Evolutionary conservation across 2,113 vertebrate species (phyloP), one percentile per base, ranked within the genome.

Genomic region (Cheirogaleus medius): DNA sequence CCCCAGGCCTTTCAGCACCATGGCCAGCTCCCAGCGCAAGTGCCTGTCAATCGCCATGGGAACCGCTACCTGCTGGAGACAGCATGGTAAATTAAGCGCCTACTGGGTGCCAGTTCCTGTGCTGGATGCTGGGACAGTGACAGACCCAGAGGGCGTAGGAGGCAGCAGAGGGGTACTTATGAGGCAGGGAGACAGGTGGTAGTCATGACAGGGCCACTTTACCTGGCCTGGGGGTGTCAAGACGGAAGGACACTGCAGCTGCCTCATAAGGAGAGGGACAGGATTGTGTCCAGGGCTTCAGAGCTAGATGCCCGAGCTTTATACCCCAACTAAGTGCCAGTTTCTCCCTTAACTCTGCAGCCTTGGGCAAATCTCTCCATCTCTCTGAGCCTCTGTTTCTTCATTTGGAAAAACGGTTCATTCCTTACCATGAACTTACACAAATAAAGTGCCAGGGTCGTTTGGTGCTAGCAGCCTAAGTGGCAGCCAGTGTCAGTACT

Each of bases 1-100:
- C 0, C 13, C 0, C 1, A 12, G 37, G 58, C 12, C 47, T 27
- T 91, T 97, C 97, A 97, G 98, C 96, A 98, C 98, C 96, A 94
- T 0, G 96, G 97, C 94, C 95, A 98, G 97, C 92, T 93, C 96
- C 96, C 34, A 20, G 29, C 8, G 0, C 81, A n/a, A 0, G 0
- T 9, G 42, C 66, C 90, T 1, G 2, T 73, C 54, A 44, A 47
- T 49, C 6, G 10, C 71, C 66, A 17, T 6, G 52, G 66, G 52
- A 94, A 80, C 29, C 0, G 42, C 54, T 42, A 39, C 77, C 37
- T 77, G 17, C 39, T 29, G 58, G 17, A 13, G 32, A 90, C 0
- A 0, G 12, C 18, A 15, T 2, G 60, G 23, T 17, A 90, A 71
- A 69, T 87, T 7, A 78, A 91, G 56, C 27, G 58, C 54, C 69